These are phyloP conservation scores for Tetragnatha montana DNA, from an alignment of 2,888 invertebrate genomes.

Conservation along the genomic window DNA sequence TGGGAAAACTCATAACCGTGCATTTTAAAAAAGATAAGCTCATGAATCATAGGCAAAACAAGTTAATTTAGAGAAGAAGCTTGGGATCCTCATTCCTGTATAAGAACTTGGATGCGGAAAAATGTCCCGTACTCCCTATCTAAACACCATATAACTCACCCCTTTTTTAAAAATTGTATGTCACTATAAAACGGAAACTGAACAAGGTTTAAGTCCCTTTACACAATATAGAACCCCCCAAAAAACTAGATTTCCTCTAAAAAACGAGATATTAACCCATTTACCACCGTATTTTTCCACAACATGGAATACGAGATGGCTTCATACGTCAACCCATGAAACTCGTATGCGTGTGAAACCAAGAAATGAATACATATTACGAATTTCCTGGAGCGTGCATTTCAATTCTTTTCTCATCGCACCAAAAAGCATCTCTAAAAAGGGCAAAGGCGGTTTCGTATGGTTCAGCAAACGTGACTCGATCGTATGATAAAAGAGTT, in stretches of 20 bases:
- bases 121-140: too few relatives aligned
- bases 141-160: neutral
- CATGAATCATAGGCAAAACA: too few relatives aligned
- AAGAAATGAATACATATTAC: neutral
- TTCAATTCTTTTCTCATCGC: conserved; percentile 3
- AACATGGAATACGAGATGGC: neutral
- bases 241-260: neutral
- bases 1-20: too few relatives aligned
- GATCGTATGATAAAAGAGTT: too few relatives aligned
- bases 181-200: conserved; percentile 6
- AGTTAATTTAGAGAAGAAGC: too few relatives aligned
- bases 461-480: too few relatives aligned
- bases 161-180: conserved; percentile 7
- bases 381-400: neutral
- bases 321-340: conserved; percentile 21
- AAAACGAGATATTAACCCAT: neutral
- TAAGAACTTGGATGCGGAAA: too few relatives aligned
- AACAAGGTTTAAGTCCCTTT: neutral
- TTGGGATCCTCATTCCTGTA: too few relatives aligned
- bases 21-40: too few relatives aligned
- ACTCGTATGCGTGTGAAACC: conserved; percentile 20
- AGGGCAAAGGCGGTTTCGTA: too few relatives aligned
- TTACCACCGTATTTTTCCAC: neutral
- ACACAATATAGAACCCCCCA: conserved; percentile 14
- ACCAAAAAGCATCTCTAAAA: neutral